Percentiles rank a stretch among this genome's conserved stretches.
phyloP scores from a whole-genome alignment of 1,140 invertebrate genomes.

The Drosophila carrolli region DNA sequence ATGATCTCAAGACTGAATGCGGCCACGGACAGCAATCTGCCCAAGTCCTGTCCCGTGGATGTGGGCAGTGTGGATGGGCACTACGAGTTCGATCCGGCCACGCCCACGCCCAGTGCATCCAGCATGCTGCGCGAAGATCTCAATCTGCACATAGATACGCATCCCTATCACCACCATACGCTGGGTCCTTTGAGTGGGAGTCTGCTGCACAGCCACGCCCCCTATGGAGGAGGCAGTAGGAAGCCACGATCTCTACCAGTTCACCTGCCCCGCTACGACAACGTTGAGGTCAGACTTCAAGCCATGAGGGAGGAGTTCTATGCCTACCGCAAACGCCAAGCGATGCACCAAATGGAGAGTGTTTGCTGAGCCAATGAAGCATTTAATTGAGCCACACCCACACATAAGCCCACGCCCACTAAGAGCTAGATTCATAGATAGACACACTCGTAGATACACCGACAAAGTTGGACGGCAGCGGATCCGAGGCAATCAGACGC shows the following conservation, averaged over 20 bases:
- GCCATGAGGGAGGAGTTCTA: constrained; percentile 98
- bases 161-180: constrained; percentile 56
- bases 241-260: constrained; percentile 72
- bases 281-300: constrained; percentile 95
- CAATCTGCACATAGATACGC: constrained; percentile 78
- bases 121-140: constrained; percentile 86
- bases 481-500: constrained; percentile 14
- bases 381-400: constrained; percentile 23
- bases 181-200: constrained; percentile 69
- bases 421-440: neutral
- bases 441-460: neutral
- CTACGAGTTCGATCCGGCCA: constrained; percentile 96
- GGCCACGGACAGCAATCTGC: constrained; percentile 85
- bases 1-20: constrained; percentile 85
- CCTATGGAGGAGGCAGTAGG: constrained; percentile 1
- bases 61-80: constrained; percentile 96
- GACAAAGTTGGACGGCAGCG: neutral
- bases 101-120: constrained; percentile 88
- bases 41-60: constrained; percentile 87
- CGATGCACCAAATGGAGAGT: constrained; percentile 88
- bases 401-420: constrained; percentile 9
- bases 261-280: constrained; percentile 88
- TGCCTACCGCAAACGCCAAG: constrained; percentile 95
- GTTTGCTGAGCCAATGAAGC: constrained; percentile 87
- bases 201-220: constrained; percentile 81